phyloP scores from a whole-genome alignment of 2,797 vertebrate genomes.

The Lacerta viridis region DNA sequence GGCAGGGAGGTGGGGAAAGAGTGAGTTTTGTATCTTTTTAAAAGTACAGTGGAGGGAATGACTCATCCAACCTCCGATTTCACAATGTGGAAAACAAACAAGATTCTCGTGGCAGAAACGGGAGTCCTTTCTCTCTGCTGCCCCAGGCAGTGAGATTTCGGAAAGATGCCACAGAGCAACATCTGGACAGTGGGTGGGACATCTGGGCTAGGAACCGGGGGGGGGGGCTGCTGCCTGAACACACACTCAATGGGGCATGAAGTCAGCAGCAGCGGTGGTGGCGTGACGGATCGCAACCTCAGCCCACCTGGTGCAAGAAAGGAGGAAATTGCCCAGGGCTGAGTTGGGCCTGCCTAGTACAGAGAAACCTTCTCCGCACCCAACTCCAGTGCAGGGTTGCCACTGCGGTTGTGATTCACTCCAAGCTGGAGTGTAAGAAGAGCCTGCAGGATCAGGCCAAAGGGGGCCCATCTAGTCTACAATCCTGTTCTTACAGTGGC shows the following conservation, averaged over 20 bases:
- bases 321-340: background rate
- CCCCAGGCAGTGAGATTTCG: conserved; percentile 63
- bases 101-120: conserved; percentile 47
- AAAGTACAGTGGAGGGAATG: no score
- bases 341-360: background rate
- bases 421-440: no score
- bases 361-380: background rate
- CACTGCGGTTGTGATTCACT: no score
- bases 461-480: no score
- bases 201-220: conserved; percentile 15
- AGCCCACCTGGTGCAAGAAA: no score
- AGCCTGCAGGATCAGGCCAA: no score
- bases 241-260: background rate
- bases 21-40: background rate
- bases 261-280: background rate
- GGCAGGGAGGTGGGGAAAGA: background rate
- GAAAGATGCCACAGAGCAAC: conserved; percentile 65
- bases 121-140: conserved; percentile 52
- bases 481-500: no score
- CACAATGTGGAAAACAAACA: background rate
- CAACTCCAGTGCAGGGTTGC: background rate
- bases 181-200: conserved; percentile 57
- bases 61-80: background rate
- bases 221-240: background rate
- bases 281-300: no score